These are phyloP conservation scores for Nycticorax nycticorax DNA, from an alignment of 2,113 vertebrate genomes.

Conservation along the genomic window DNA sequence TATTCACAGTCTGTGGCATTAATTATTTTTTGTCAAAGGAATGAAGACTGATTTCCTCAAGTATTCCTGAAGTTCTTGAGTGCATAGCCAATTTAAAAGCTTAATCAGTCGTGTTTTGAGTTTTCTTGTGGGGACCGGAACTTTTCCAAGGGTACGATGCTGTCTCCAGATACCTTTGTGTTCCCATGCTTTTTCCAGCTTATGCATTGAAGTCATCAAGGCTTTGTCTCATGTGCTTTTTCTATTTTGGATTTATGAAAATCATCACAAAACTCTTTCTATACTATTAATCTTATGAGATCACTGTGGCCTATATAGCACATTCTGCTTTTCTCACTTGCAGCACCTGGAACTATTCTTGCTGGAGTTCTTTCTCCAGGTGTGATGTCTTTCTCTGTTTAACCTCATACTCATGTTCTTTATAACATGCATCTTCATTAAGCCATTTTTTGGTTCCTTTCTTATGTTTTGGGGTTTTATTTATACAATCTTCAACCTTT, in stretches of 20 bases:
- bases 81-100: not conserved
- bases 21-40: conserved; percentile 14
- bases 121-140: not conserved
- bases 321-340: not conserved
- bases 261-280: not conserved
- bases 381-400: not conserved
- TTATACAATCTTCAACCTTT: not conserved
- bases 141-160: not conserved
- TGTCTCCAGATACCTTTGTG: not conserved
- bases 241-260: not conserved
- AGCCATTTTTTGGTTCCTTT: not conserved
- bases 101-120: not conserved
- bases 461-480: not conserved
- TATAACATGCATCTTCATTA: not conserved
- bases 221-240: fast-evolving
- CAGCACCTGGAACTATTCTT: not conserved
- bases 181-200: not conserved
- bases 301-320: not conserved
- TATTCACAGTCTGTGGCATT: not conserved
- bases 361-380: not conserved
- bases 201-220: not conserved
- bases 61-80: not conserved
- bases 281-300: not conserved
- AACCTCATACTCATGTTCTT: not conserved
- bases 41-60: conserved; percentile 18